These are phyloP conservation scores for Agrilus cyanescens DNA, from an alignment of 2,888 invertebrate genomes.

Conservation along the genomic window DNA sequence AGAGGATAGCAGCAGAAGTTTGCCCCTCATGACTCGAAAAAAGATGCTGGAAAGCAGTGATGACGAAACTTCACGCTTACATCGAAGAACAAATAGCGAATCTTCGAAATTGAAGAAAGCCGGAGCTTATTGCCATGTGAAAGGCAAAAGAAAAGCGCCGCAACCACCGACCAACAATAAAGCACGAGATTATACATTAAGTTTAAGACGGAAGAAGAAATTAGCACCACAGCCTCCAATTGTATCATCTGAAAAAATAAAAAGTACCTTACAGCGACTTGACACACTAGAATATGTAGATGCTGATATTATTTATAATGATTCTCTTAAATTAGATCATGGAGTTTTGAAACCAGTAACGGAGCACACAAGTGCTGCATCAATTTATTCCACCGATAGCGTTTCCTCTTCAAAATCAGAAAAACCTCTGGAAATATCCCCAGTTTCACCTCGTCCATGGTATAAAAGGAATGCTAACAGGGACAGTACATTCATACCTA, in stretches of 20 bases:
- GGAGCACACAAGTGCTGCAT: conserved; percentile 18
- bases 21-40: conserved; percentile 33
- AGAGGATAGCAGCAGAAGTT: conserved; percentile 30
- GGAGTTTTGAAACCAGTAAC: conserved; percentile 37
- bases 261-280: conserved; percentile 22
- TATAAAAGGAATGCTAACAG: conserved; percentile 43
- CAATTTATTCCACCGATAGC: conserved; percentile 13
- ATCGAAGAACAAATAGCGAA: conserved; percentile 51
- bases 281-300: conserved; percentile 19
- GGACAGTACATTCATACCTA: conserved; percentile 21
- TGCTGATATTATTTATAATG: conserved; percentile 30
- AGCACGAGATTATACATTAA: conserved; percentile 23
- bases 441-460: conserved; percentile 51
- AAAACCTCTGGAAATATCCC: conserved; percentile 24
- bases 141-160: conserved; percentile 64
- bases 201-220: conserved; percentile 33
- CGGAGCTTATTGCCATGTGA: conserved; percentile 51
- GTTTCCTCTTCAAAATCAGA: conserved; percentile 21
- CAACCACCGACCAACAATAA: conserved; percentile 42
- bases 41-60: conserved; percentile 16
- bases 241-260: conserved; percentile 17
- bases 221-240: conserved; percentile 38
- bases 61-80: conserved; percentile 30
- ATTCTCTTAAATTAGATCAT: conserved; percentile 38
- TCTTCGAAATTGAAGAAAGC: conserved; percentile 45